A percentile compares a stretch with the other conserved stretches of the same genome.
phyloP scores from a whole-genome alignment of 2,888 invertebrate species.

The Aproaerema taeniolella region DNA sequence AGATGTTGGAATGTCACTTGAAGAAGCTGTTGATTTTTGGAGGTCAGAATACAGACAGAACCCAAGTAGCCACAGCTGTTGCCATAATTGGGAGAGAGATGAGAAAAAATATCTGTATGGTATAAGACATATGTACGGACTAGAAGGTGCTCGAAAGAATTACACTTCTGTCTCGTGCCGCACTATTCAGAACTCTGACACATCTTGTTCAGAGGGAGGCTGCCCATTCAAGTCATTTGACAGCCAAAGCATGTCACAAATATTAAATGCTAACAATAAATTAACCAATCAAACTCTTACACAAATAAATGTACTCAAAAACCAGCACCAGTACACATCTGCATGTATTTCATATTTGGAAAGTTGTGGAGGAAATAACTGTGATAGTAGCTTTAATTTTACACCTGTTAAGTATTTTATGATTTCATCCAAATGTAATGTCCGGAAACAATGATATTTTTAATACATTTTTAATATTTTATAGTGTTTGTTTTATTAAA shows the following conservation, averaged over 20 bases:
- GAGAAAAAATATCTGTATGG: slow-evolving; percentile 81
- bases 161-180: slow-evolving; percentile 79
- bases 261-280: slow-evolving; percentile 35
- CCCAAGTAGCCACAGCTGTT: slow-evolving; percentile 66
- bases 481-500: too few relatives aligned
- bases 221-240: slow-evolving; percentile 81
- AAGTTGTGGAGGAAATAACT: slow-evolving; percentile 26
- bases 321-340: slow-evolving; percentile 37
- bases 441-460: slow-evolving; percentile 5
- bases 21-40: slow-evolving; percentile 82
- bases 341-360: slow-evolving; percentile 46
- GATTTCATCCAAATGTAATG: slow-evolving; percentile 24
- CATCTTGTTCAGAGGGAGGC: slow-evolving; percentile 75
- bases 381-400: slow-evolving; percentile 56
- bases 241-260: slow-evolving; percentile 42
- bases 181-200: slow-evolving; percentile 73
- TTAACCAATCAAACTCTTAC: slow-evolving; percentile 28
- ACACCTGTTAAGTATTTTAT: slow-evolving; percentile 57
- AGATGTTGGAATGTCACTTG: slow-evolving; percentile 81
- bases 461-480: not conserved
- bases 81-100: slow-evolving; percentile 80
- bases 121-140: slow-evolving; percentile 84
- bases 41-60: slow-evolving; percentile 77
- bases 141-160: slow-evolving; percentile 81
- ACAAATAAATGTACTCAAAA: slow-evolving; percentile 47